Conservation (phyloP, 2,797 vertebrate species). For the Xenopus petersii region DNA sequence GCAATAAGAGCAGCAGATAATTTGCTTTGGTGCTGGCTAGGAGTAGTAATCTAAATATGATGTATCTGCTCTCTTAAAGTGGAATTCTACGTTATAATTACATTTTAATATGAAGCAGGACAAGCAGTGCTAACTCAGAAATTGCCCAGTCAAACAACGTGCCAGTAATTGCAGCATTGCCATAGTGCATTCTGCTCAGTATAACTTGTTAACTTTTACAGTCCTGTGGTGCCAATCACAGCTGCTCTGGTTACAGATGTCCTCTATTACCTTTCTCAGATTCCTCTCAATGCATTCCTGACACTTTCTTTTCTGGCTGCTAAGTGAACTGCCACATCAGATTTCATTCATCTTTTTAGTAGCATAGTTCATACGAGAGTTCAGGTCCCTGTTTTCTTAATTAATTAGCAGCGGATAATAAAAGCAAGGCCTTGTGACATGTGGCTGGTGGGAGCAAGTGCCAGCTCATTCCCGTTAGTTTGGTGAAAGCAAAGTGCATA, state of each 20-base stretch:
- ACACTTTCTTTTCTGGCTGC: conserved; percentile 6
- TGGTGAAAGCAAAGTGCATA: conserved; percentile 6
- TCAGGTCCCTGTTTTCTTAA: conserved; percentile 25
- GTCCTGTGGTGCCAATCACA: neutral
- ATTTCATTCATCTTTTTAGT: conserved; percentile 20
- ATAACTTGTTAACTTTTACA: neutral
- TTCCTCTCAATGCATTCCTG: conserved; percentile 6
- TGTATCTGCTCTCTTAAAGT: too few relatives aligned
- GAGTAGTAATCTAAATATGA: too few relatives aligned
- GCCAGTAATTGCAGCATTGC: too few relatives aligned
- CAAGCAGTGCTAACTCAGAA: too few relatives aligned
- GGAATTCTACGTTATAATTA: too few relatives aligned
- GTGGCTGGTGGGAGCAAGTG: conserved; percentile 20
- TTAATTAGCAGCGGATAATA: conserved; percentile 30
- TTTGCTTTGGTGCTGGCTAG: too few relatives aligned
- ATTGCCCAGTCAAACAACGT: too few relatives aligned
- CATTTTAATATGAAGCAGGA: too few relatives aligned
- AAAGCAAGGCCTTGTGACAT: conserved; percentile 25
- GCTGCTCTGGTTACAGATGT: neutral
- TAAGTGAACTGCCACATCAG: conserved; percentile 10
- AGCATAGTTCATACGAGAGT: neutral
- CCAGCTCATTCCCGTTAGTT: conserved; percentile 32
- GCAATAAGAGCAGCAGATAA: too few relatives aligned
- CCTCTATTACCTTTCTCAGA: neutral
- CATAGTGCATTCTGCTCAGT: neutral